phyloP scores from a whole-genome alignment of 2,113 vertebrate species.

The Pterophyllum scalare region DNA sequence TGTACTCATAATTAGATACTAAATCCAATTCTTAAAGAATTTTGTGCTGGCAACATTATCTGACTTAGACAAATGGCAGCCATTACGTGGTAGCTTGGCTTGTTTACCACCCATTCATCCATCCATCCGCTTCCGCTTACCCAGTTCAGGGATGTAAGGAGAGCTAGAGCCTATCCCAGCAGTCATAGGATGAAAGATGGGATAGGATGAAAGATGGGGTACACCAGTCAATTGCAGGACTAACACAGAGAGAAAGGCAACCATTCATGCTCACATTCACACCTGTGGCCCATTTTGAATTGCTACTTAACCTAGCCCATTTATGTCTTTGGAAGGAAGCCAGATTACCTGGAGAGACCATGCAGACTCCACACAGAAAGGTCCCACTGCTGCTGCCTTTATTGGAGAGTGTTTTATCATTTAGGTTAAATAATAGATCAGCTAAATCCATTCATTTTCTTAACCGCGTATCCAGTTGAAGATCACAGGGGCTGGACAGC shows the following conservation, averaged over 20 bases:
- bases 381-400: neutral
- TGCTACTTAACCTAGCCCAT: neutral
- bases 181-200: neutral
- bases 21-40: neutral
- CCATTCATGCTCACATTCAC: neutral
- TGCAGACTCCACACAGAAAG: neutral
- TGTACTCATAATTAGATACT: neutral
- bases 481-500: too few relatives aligned
- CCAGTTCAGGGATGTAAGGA: neutral
- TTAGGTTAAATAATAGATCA: neutral
- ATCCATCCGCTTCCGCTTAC: neutral
- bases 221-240: neutral
- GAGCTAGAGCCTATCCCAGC: neutral
- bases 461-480: too few relatives aligned
- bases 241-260: neutral
- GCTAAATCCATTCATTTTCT: too few relatives aligned
- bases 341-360: neutral
- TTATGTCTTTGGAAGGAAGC: neutral
- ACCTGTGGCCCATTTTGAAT: neutral
- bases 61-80: neutral
- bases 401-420: neutral
- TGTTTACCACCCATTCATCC: neutral
- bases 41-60: neutral
- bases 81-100: neutral
- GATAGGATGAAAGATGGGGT: neutral